Percentiles rank a stretch among this genome's conserved stretches.
Evolutionary conservation across 2,113 vertebrate species (phyloP).

Genomic region (Pseudorectes ferrugineus): DNA sequence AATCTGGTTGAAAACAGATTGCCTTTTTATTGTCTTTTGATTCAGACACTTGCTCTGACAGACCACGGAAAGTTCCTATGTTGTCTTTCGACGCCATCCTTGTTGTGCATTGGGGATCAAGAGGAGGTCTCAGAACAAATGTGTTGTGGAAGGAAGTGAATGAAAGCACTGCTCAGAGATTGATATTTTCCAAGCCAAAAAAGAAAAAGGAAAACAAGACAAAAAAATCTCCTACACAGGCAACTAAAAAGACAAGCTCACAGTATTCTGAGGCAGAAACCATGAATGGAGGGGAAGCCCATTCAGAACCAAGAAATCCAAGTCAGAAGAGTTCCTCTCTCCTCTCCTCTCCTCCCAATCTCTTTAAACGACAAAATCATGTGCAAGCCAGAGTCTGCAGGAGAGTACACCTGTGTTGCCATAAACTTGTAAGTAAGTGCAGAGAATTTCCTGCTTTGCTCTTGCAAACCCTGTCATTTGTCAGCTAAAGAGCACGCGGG

Average conservation of each 20-base stretch:
- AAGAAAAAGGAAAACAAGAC: background rate
- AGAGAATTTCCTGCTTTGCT: conserved; percentile 16
- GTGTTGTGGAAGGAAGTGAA: background rate
- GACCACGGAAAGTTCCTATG: background rate
- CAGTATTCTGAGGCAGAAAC: background rate
- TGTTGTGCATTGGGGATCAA: background rate
- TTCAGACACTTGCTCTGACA: background rate
- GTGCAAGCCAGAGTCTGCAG: background rate
- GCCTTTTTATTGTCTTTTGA: background rate
- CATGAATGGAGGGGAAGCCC: background rate
- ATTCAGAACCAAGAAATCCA: background rate
- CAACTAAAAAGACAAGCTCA: background rate
- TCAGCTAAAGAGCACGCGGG: background rate
- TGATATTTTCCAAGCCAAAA: background rate
- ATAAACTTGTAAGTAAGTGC: background rate
- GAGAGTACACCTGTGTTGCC: background rate
- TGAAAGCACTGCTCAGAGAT: background rate
- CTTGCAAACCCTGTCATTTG: background rate
- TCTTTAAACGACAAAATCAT: background rate
- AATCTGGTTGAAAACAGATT: background rate
- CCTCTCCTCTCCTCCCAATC: background rate
- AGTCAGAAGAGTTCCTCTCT: background rate
- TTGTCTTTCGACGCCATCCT: background rate
- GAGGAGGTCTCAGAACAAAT: background rate
- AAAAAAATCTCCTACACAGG: background rate